These are phyloP conservation scores for Oligia strigilis DNA, from an alignment of 2,888 invertebrate genomes.

Conservation along the genomic window DNA sequence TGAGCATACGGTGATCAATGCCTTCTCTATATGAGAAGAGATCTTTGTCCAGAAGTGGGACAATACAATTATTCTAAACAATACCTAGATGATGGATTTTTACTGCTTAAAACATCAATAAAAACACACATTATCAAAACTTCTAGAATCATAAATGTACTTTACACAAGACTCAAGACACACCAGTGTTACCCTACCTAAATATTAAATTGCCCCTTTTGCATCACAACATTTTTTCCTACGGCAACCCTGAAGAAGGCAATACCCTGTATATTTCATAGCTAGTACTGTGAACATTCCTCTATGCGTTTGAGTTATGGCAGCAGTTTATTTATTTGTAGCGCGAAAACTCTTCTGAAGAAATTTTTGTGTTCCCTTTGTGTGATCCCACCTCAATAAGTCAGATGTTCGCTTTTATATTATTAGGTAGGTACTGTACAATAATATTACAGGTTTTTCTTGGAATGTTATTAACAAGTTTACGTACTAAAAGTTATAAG, in stretches of 20 bases:
- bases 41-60: no score
- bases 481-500: no score
- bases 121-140: not conserved
- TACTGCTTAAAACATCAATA: not conserved
- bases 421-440: not conserved
- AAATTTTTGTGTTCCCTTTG: constrained; percentile 59
- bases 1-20: no score
- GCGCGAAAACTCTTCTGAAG: constrained; percentile 41
- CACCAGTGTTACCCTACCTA: constrained; percentile 24
- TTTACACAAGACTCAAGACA: not conserved
- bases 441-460: not conserved
- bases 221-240: constrained; percentile 25
- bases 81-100: no score
- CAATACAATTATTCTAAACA: no score
- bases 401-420: constrained; percentile 28
- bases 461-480: not conserved
- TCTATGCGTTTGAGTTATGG: constrained; percentile 59
- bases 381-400: constrained; percentile 38
- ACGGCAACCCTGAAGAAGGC: constrained; percentile 43
- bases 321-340: constrained; percentile 60
- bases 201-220: constrained; percentile 23
- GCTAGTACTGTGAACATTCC: constrained; percentile 38
- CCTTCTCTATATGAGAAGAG: no score
- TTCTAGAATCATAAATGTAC: not conserved
- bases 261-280: constrained; percentile 51